These are phyloP conservation scores for Mirounga angustirostris DNA, from an alignment of 2,113 vertebrate species.

Conservation along the genomic window DNA sequence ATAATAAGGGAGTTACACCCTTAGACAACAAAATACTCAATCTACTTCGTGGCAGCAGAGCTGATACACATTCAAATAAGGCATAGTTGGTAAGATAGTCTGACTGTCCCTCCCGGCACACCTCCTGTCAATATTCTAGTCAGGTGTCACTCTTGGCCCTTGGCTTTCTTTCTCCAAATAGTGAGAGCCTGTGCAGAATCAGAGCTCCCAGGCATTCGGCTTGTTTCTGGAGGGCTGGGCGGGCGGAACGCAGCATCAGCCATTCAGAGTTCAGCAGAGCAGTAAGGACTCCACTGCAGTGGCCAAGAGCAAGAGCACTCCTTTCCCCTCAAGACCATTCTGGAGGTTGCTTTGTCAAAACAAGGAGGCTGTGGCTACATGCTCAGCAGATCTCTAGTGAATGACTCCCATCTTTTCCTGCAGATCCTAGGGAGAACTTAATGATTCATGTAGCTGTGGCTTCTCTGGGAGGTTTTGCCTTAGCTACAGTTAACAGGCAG, in stretches of 20 bases:
- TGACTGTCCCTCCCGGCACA: neutral
- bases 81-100: neutral
- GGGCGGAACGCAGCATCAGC: neutral
- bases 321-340: neutral
- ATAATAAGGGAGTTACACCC: neutral
- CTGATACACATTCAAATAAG: neutral
- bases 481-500: neutral
- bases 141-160: neutral
- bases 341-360: neutral
- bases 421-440: neutral
- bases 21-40: neutral
- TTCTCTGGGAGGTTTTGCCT: neutral
- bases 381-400: conserved; percentile 84
- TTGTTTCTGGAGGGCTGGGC: neutral
- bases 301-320: neutral
- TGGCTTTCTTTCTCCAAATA: neutral
- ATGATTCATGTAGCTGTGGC: neutral
- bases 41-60: neutral
- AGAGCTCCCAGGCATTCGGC: neutral
- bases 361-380: neutral
- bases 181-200: neutral
- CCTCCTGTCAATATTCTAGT: neutral
- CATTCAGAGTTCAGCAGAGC: neutral
- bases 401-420: conserved; percentile 27
- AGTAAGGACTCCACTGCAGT: neutral